Evolutionary conservation across 2,113 vertebrate species (phyloP).

Genomic region (Austrofundulus limnaeus): DNA sequence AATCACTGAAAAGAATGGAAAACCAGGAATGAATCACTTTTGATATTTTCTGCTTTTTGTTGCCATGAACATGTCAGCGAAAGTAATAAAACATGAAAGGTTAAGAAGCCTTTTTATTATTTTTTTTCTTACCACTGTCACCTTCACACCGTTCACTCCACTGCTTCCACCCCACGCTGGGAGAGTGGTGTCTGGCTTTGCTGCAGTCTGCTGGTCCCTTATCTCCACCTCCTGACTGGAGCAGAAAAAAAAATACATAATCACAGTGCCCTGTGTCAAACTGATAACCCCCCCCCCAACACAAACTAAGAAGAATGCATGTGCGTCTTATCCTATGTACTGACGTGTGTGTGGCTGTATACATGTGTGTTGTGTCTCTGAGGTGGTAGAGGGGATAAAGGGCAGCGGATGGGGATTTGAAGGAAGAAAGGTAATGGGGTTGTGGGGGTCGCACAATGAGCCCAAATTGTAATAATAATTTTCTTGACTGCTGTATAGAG

Average conservation of each 20-base stretch:
- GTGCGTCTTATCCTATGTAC: slow-evolving; percentile 12
- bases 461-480: slow-evolving; percentile 69
- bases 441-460: slow-evolving; percentile 63
- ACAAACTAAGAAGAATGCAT: slow-evolving; percentile 45
- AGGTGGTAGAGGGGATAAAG: slow-evolving; percentile 53
- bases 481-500: slow-evolving; percentile 64
- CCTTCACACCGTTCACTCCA: slow-evolving; percentile 18
- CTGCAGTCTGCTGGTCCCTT: slow-evolving; percentile 56
- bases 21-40: no score
- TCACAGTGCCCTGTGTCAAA: slow-evolving; percentile 70
- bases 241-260: slow-evolving; percentile 69
- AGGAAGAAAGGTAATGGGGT: slow-evolving; percentile 71
- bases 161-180: slow-evolving; percentile 17
- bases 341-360: slow-evolving; percentile 21
- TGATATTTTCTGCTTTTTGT: neutral
- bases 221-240: slow-evolving; percentile 59
- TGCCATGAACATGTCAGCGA: neutral
- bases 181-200: slow-evolving; percentile 53
- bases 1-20: slow-evolving; percentile 2
- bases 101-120: slow-evolving; percentile 30
- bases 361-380: slow-evolving; percentile 51
- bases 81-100: slow-evolving; percentile 15
- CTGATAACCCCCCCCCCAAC: slow-evolving; percentile 70
- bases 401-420: slow-evolving; percentile 49
- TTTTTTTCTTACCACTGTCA: slow-evolving; percentile 34